Percentiles rank a stretch among this genome's conserved stretches.
Conservation (phyloP, 2,888 invertebrate species). For the Cordilura impudica region DNA sequence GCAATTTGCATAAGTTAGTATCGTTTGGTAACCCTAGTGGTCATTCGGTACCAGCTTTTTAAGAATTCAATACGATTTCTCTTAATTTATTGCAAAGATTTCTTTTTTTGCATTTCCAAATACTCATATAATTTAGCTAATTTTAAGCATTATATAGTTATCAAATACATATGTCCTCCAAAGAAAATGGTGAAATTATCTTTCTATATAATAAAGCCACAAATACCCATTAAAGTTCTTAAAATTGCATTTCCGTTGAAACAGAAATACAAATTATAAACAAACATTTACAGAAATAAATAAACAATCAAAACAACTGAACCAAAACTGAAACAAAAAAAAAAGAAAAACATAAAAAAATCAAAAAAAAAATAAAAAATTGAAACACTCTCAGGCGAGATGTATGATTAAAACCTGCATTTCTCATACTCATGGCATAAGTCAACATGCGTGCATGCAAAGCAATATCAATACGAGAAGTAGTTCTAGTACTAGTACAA, state of each 20-base stretch:
- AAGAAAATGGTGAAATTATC: no score
- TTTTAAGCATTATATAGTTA: no score
- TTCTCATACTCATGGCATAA: constrained; percentile 7
- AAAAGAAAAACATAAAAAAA: neutral
- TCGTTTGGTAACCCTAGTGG: no score
- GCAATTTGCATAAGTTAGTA: no score
- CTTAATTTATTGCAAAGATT: no score
- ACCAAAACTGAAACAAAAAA: constrained; percentile 39
- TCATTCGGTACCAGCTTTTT: no score
- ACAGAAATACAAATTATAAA: constrained; percentile 57
- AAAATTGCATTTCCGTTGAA: constrained; percentile 57
- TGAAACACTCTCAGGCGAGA: constrained; percentile 57
- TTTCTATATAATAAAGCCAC: neutral
- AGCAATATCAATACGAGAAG: constrained; percentile 11
- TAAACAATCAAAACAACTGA: constrained; percentile 38
- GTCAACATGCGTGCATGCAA: constrained; percentile 35
- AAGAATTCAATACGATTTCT: no score
- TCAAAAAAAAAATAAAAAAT: constrained; percentile 24
- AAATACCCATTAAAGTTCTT: constrained; percentile 27
- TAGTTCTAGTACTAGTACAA: constrained; percentile 9
- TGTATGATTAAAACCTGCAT: constrained; percentile 47
- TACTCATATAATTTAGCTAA: no score
- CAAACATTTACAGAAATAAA: constrained; percentile 50
- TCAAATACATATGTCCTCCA: no score
- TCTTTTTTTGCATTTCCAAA: no score